phyloP scores from a whole-genome alignment of 1,140 invertebrate genomes.

The Lepidurus couesii region DNA sequence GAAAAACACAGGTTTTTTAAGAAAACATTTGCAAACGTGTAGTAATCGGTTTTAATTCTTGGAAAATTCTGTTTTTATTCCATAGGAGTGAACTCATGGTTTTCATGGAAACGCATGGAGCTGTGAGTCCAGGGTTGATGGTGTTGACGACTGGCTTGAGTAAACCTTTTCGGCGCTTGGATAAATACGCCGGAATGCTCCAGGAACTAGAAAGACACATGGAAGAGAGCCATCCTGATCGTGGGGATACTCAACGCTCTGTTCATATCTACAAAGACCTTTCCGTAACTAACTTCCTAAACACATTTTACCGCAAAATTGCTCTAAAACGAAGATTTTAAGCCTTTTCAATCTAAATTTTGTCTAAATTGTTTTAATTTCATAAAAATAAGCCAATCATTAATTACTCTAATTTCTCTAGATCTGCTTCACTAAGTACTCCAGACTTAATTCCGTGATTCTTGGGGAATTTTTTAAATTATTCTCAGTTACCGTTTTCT shows the following conservation, averaged over 20 bases:
- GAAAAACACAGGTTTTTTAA: conserved; percentile 73
- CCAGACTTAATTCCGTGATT: background rate
- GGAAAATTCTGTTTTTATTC: conserved; percentile 34
- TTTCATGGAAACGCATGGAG: conserved; percentile 80
- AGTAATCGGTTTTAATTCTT: background rate
- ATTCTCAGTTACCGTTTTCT: conserved; percentile 36
- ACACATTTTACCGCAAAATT: background rate
- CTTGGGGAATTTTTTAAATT: background rate
- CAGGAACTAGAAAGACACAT: conserved; percentile 93
- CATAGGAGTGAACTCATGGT: conserved; percentile 74
- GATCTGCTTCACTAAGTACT: background rate
- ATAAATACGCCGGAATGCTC: conserved; percentile 88
- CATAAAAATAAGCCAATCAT: background rate
- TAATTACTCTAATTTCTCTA: background rate
- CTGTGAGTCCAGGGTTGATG: conserved; percentile 69
- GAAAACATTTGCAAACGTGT: conserved; percentile 37
- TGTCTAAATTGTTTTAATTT: background rate
- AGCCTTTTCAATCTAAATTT: too few relatives aligned
- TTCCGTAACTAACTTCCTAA: conserved; percentile 57
- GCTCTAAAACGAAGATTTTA: background rate
- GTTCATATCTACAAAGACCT: conserved; percentile 91
- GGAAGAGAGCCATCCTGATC: conserved; percentile 88
- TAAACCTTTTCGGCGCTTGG: conserved; percentile 87
- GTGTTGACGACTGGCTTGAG: conserved; percentile 86
- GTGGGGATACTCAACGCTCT: conserved; percentile 91